Conservation (phyloP, 2,113 vertebrate species). For the Phrynosoma blainvillii region DNA sequence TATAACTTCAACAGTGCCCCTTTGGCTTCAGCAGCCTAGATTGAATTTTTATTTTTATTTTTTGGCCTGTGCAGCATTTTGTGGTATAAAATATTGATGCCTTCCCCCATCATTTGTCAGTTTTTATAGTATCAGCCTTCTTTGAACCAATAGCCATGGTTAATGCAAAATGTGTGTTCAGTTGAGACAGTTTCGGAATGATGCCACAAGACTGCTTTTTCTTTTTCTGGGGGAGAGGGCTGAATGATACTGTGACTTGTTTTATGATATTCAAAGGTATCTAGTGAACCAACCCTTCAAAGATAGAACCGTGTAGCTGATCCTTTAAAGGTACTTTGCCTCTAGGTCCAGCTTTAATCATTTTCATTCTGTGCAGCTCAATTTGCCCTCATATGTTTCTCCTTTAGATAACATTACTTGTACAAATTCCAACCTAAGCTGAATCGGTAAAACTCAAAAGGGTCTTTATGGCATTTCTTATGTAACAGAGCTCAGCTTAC, state of each 20-base stretch:
- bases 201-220: neutral
- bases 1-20: slow-evolving; percentile 17
- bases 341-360: slow-evolving; percentile 56
- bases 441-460: slow-evolving; percentile 45
- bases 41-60: neutral
- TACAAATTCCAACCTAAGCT: slow-evolving; percentile 68
- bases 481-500: slow-evolving; percentile 32
- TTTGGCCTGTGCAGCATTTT: neutral
- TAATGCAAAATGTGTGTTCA: slow-evolving; percentile 28
- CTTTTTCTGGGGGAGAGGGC: neutral
- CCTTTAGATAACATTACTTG: slow-evolving; percentile 73
- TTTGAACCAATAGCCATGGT: slow-evolving; percentile 31
- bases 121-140: slow-evolving; percentile 12
- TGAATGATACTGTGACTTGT: neutral
- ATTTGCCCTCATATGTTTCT: slow-evolving; percentile 73
- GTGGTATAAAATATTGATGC: neutral
- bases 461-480: slow-evolving; percentile 64
- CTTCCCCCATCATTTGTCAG: neutral
- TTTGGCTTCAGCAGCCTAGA: slow-evolving; percentile 15
- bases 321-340: slow-evolving; percentile 51
- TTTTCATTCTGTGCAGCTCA: slow-evolving; percentile 62
- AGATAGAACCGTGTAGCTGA: slow-evolving; percentile 31
- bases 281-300: slow-evolving; percentile 14
- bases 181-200: neutral
- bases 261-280: slow-evolving; percentile 30